phyloP scores from a whole-genome alignment of 2,888 invertebrate genomes.

The Zygothrica quintamaculata region DNA sequence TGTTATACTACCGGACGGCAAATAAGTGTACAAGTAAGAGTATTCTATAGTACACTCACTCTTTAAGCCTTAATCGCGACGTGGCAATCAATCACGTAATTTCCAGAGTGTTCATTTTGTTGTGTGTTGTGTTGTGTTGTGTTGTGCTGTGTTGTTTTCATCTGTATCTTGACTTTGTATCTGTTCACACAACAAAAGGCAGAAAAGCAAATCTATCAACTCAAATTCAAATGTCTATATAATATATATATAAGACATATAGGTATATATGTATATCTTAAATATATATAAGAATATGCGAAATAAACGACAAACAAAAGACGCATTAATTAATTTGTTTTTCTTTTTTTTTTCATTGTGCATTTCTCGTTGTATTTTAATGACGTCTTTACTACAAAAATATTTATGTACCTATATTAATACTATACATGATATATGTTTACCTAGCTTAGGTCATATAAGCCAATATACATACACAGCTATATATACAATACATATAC shows the following conservation, averaged over 20 bases:
- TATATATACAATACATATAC: no score
- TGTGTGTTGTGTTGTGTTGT: no score
- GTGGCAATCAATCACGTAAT: conserved; percentile 78
- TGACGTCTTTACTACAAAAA: conserved; percentile 24
- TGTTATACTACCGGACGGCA: conserved; percentile 16
- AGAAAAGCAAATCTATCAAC: conserved; percentile 57
- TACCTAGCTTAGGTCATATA: not conserved
- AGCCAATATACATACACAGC: no score
- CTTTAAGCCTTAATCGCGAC: conserved; percentile 61
- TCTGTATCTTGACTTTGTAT: conserved; percentile 68
- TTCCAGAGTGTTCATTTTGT: conserved; percentile 67
- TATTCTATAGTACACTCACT: conserved; percentile 40
- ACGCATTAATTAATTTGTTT: conserved; percentile 62
- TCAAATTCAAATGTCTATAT: conserved; percentile 37
- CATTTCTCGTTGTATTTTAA: conserved; percentile 32
- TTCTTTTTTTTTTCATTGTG: conserved; percentile 28
- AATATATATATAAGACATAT: not conserved
- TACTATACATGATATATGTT: conserved; percentile 6
- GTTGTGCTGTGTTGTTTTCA: conserved; percentile 58
- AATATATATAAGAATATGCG: conserved; percentile 4
- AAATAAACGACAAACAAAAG: conserved; percentile 58
- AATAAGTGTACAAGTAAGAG: conserved; percentile 1
- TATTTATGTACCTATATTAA: conserved; percentile 13
- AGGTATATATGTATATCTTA: conserved; percentile 1
- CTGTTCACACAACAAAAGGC: conserved; percentile 62